Evolutionary conservation across 2,797 vertebrate species (phyloP), one percentile per base, ranked within the genome.

Genomic region (Molossus molossus): DNA sequence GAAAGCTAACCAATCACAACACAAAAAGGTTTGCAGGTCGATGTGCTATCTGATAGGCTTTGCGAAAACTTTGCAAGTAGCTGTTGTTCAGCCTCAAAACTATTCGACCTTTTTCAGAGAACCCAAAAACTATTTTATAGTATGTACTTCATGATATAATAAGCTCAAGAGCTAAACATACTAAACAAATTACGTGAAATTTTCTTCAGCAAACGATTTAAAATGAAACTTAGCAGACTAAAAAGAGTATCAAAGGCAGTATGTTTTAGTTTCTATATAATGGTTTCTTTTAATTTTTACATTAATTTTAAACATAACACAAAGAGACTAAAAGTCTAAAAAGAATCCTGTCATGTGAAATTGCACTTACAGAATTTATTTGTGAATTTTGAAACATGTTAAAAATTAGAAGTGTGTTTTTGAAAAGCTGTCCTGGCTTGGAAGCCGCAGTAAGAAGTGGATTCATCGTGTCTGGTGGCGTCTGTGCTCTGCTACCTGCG

Each of bases 241-340:
- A 82, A 18, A 45, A 81, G 69, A 60, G 17, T 27, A 37, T 62
- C 70, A 91, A 76, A 81, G 67, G 45, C 3, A 57, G 21, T 62
- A 20, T 57, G 29, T 69, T 94, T 82, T 23, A 82, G 62, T 70
- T 48, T 82, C 23, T 15, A 64, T 69, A 73, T 7, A 84, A 93
- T 33, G 21, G 23, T 14, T 69, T 70, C 25, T 65, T 85, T 77
- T 72, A 64, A 62, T 69, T 90, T 80, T 64, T 45, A 15, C 9
- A 87, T 82, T 73, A 75, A 6, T 2, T 77, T 57, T 82, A 69
- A 95, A 93, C 29, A 67, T 33, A 87, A 82, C n/a, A 64, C 7
- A 62, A 25, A 69, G 82, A 91, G 55, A 77, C 37, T 76, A 88
- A 72, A 88, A 87, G 29, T n/a, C n/a, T 87, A 62, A 77, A 80